phyloP scores from a whole-genome alignment of 2,888 invertebrate genomes.

The Leptura quadrifasciata region DNA sequence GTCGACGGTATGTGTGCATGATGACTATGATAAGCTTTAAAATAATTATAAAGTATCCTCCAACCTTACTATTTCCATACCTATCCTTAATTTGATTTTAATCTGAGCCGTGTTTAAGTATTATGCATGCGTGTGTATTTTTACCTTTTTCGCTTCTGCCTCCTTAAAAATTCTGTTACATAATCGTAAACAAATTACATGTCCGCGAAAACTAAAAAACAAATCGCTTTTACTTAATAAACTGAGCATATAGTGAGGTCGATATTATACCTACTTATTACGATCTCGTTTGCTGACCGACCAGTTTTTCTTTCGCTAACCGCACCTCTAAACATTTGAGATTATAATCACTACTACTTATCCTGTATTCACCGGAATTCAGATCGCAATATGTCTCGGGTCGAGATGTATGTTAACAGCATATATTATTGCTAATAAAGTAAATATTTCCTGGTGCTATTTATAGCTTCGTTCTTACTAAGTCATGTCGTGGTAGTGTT shows the following conservation, averaged over 20 bases:
- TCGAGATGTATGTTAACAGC: background rate
- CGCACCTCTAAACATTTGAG: constrained; percentile 3
- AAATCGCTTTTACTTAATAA: background rate
- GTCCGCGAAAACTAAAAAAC: background rate
- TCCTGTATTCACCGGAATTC: background rate
- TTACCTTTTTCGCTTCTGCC: background rate
- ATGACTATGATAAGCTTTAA: too few relatives aligned
- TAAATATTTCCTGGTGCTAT: background rate
- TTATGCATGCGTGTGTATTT: background rate
- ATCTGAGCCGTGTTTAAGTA: background rate
- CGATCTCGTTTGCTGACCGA: background rate
- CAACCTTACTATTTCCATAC: background rate
- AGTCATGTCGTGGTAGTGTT: background rate
- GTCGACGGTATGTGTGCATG: too few relatives aligned
- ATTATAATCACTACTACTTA: background rate
- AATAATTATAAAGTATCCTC: too few relatives aligned
- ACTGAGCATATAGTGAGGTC: background rate
- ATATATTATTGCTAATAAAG: background rate
- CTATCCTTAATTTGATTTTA: constrained; percentile 9
- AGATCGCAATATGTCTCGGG: too few relatives aligned
- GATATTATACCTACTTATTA: constrained; percentile 2
- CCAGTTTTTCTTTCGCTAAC: constrained; percentile 9
- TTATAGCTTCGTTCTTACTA: background rate
- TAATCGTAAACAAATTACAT: background rate
- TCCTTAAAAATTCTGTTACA: background rate